Evolutionary conservation across 2,888 invertebrate genomes (phyloP), one percentile per base, ranked within the genome.

Genomic region (Candidula unifasciata): DNA sequence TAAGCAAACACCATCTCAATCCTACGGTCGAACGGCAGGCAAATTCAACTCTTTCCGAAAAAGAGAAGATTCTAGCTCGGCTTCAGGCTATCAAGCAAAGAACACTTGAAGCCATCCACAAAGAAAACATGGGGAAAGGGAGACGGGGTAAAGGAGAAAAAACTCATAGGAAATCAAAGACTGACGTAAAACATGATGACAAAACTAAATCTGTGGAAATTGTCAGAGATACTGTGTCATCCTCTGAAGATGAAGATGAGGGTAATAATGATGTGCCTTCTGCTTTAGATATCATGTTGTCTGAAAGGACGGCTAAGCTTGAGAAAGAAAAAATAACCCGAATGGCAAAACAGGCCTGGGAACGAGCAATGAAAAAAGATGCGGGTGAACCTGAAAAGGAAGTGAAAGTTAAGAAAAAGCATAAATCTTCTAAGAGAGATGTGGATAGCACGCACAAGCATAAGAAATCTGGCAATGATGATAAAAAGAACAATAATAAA

Each of bases 31-130:
- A 85, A 24, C 68, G 86, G 8, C 71, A 78, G 2, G 86, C 83
- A 24, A 68, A 24, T 3, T 16, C 44, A 21, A 16, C 10, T 37
- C 21, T 81, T 16, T 82, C 82, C 24, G 33, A 74, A 33, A 69
- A 76, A 52, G 82, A 74, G 18, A 85, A 85, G 77, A 84, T 85
- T 13, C 71, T 87, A 18, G 87, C 84, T 16, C 64, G 64, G 5
- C 80, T 87, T 13, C 64, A 82, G 33, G 85, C 84, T n/a, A 87
- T 87, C 54, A 84, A 74, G 21, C 79, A 85, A 54, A 84, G 80
- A 52, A 82, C 81, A 44, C 71, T 81, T 27, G 79, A 71, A 33
- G 80, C 84, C 35, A 84, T 84, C 33, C 80, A 80, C 10, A 73
- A 74, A 30, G 81, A 84, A 60, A 80, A 68, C 66, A 57, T 27